These are phyloP conservation scores for Vespertilio murinus DNA, from an alignment of 2,797 vertebrate genomes.

Conservation along the genomic window DNA sequence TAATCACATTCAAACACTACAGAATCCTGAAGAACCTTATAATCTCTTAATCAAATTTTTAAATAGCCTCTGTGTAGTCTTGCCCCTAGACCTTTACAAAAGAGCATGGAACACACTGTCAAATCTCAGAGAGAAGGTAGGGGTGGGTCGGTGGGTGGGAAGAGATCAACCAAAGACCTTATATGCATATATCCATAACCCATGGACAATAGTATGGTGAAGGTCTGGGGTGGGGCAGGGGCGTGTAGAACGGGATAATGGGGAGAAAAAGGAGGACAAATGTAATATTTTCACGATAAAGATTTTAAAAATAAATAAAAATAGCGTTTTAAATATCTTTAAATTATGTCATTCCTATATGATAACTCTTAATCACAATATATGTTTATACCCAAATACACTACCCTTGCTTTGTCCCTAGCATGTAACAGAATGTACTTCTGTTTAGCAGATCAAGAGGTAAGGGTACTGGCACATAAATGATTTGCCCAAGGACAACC, in stretches of 20 bases:
- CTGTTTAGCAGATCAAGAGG: not conserved
- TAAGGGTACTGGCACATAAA: not conserved
- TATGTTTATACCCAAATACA: not conserved
- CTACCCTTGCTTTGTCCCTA: not conserved
- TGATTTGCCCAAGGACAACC: constrained; percentile 35
- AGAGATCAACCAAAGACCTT: too few relatives aligned
- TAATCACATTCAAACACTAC: not conserved
- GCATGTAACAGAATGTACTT: not conserved
- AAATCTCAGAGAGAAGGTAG: too few relatives aligned
- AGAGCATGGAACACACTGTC: too few relatives aligned
- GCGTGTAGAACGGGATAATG: too few relatives aligned
- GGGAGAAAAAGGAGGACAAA: too few relatives aligned
- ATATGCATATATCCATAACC: too few relatives aligned
- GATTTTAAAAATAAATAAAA: not conserved
- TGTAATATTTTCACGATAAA: too few relatives aligned
- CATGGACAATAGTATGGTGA: too few relatives aligned
- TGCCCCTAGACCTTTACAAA: not conserved
- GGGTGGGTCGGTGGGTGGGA: too few relatives aligned
- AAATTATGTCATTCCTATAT: constrained; percentile 5
- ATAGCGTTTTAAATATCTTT: not conserved
- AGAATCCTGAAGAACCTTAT: not conserved
- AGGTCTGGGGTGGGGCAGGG: too few relatives aligned
- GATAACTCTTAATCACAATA: not conserved
- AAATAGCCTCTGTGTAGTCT: not conserved
- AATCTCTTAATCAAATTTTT: constrained; percentile 2